Conservation (phyloP, 2,113 vertebrate genomes). For the Amia ocellicauda region DNA sequence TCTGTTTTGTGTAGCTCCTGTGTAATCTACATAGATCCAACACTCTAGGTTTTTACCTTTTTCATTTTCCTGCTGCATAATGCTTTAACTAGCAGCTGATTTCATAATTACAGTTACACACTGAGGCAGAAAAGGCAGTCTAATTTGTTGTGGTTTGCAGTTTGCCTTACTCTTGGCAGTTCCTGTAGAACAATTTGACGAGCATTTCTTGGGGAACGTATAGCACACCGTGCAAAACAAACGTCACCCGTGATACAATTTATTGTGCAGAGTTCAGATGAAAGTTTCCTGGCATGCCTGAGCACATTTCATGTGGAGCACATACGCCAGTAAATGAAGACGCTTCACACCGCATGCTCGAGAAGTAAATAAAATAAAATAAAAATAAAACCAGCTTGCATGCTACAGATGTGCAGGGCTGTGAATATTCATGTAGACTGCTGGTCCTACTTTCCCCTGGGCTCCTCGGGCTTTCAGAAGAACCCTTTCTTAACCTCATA, state of each 20-base stretch:
- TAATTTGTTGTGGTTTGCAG: constrained; percentile 59
- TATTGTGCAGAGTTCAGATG: constrained; percentile 28
- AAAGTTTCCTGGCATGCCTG: constrained; percentile 26
- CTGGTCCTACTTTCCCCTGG: constrained; percentile 72
- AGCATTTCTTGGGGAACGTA: background rate
- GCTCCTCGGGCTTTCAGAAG: constrained; percentile 69
- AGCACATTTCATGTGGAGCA: constrained; percentile 33
- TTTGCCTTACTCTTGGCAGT: constrained; percentile 32
- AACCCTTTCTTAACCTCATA: constrained; percentile 64
- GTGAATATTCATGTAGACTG: constrained; percentile 88
- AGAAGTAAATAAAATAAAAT: constrained; percentile 30
- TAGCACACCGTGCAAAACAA: background rate
- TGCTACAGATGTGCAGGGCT: constrained; percentile 87
- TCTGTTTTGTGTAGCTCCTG: constrained; percentile 55
- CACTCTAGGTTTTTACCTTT: constrained; percentile 38
- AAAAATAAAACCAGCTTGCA: constrained; percentile 67
- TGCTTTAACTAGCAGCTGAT: constrained; percentile 34
- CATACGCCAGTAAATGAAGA: constrained; percentile 35
- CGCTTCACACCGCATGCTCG: constrained; percentile 28
- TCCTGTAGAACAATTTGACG: constrained; percentile 41
- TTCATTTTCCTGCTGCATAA: constrained; percentile 38
- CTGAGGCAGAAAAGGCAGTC: constrained; percentile 51
- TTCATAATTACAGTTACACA: constrained; percentile 20
- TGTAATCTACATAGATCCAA: constrained; percentile 28
- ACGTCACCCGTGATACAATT: constrained; percentile 11